Evolutionary conservation across 2,113 vertebrate species (phyloP).

Genomic region (Melospiza georgiana): DNA sequence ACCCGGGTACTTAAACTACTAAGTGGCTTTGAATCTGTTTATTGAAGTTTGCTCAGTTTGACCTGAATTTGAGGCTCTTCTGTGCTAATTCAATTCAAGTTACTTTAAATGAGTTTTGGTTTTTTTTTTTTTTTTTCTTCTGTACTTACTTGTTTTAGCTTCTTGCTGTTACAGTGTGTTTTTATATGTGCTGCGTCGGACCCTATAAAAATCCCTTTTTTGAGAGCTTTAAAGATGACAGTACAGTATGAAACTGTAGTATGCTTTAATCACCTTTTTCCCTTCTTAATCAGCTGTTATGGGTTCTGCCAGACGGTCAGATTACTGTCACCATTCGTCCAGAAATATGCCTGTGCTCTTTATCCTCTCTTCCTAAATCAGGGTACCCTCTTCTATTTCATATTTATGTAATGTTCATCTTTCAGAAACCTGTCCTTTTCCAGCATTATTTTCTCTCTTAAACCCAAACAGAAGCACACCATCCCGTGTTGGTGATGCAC

Average conservation of each 20-base stretch:
- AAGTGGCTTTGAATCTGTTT: background rate
- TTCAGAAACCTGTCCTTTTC: background rate
- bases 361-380: background rate
- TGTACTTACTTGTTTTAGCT: background rate
- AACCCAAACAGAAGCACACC: background rate
- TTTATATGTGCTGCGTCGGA: background rate
- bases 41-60: background rate
- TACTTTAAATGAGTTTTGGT: background rate
- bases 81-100: background rate
- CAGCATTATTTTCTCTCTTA: background rate
- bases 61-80: background rate
- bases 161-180: background rate
- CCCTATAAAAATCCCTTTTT: background rate
- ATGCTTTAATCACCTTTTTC: background rate
- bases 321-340: background rate
- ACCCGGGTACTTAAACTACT: background rate
- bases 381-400: background rate
- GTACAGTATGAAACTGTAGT: background rate
- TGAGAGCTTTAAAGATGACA: background rate
- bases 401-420: fast-evolving
- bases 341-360: background rate
- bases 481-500: background rate
- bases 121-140: background rate
- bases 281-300: background rate
- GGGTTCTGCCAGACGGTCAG: background rate